A percentile compares a stretch with the other conserved stretches of the same genome.
phyloP scores from a whole-genome alignment of 2,888 invertebrate species.

The Marasmarcha lunaedactyla region DNA sequence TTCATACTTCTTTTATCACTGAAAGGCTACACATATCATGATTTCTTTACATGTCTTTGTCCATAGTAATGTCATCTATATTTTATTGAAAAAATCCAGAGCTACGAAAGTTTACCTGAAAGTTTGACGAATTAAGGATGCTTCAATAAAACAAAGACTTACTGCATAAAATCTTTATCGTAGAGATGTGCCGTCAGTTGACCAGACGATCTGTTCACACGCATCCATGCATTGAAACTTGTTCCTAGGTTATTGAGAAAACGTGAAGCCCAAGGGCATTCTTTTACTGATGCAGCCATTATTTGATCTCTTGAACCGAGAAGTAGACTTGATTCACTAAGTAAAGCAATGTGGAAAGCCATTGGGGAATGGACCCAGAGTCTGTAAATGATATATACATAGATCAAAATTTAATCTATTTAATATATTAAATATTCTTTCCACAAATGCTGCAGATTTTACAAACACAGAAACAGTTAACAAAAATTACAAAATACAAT shows the following conservation, averaged over 20 bases:
- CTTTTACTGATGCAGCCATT: conserved; percentile 32
- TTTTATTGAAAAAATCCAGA: too few relatives aligned
- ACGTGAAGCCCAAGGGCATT: conserved; percentile 44
- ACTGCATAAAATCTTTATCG: conserved; percentile 42
- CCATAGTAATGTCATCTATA: too few relatives aligned
- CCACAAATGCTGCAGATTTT: too few relatives aligned
- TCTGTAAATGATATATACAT: conserved; percentile 22
- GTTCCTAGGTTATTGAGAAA: conserved; percentile 35
- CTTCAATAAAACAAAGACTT: conserved; percentile 7
- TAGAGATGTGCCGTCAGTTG: conserved; percentile 2
- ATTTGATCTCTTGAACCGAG: conserved; percentile 41
- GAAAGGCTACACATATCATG: too few relatives aligned
- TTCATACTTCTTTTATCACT: too few relatives aligned
- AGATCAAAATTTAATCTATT: not conserved
- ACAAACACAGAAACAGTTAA: too few relatives aligned
- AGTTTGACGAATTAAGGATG: too few relatives aligned
- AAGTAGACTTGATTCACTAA: conserved; percentile 39
- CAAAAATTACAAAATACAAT: too few relatives aligned
- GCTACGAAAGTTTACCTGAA: too few relatives aligned
- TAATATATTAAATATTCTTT: not conserved
- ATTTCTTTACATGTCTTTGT: too few relatives aligned
- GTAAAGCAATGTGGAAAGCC: conserved; percentile 37
- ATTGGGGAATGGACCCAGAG: conserved; percentile 47
- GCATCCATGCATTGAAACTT: conserved; percentile 39
- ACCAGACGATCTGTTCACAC: conserved; percentile 13